Evolutionary conservation across 2,888 invertebrate genomes (phyloP), one percentile per base, ranked within the genome.

Genomic region (Eueremaeus valkanovi): DNA sequence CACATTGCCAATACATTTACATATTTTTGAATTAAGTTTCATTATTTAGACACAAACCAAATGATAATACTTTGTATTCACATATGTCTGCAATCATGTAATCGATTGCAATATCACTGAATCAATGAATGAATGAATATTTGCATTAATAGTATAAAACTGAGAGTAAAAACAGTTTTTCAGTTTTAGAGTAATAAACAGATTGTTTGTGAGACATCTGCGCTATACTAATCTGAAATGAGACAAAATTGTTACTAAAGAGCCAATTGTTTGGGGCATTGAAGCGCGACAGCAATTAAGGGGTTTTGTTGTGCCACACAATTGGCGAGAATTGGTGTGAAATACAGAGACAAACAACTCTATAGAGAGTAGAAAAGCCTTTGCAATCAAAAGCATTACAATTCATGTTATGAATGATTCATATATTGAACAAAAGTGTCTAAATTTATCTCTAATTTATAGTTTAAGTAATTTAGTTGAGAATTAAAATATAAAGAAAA

Each of bases 281-380:
- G 21, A 66, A 21, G 63, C 36, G 63, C 9, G 29, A 24, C 55
- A 24, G 33, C 66, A 66, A 40, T 66, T 36, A 66, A 27, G 70
- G 70, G 45, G 42, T 70, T 45, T 45, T 70, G 42, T 70, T 70
- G 70, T 70, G 70, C 18, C 70, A 70, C 45, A 70, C 70, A 70
- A 70, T 70, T 70, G 36, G 29, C 27, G 40, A 27, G 21, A 45
- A 70, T 70, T 36, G 18, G 36, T 66, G 36, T 66, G n/a, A n/a
- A 33, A 55, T 33, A 36, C n/a, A 21, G 33, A 66, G 36, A 66
- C 31, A 58, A 58, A 45, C n/a, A n/a, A n/a, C n/a, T n/a, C n/a
- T n/a, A n/a, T 45, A 11, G 16, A 45, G 45, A 16, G 8, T 16
- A 16, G 16, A 45, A 16, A 36, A 36, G 36, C 5, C 6, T 36